These are phyloP conservation scores for Holothuria glaberrima DNA, from an alignment of 35 echinoderm and acorn worm species.

Conservation along the genomic window DNA sequence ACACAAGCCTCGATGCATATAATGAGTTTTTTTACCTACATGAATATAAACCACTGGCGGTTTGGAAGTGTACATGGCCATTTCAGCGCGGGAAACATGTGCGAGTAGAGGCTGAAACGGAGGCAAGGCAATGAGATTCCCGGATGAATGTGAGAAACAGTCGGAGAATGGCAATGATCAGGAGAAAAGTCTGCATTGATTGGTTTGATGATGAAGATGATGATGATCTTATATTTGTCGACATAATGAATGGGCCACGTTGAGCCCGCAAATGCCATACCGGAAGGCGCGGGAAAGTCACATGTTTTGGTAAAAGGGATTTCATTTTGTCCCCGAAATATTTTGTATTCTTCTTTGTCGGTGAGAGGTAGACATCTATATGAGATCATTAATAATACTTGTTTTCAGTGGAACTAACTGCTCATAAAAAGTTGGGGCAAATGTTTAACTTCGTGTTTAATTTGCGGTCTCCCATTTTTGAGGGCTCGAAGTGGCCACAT, in stretches of 20 bases:
- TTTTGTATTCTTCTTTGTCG: background rate
- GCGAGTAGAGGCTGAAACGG: slow-evolving; percentile 95
- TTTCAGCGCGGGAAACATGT: slow-evolving; percentile 98
- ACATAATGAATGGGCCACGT: slow-evolving; percentile 59
- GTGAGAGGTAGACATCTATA: too few species aligned
- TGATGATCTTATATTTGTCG: slow-evolving; percentile 15
- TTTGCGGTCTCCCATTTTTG: slow-evolving; percentile 50
- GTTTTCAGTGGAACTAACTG: too few species aligned
- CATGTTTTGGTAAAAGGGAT: too few species aligned
- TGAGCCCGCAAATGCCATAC: slow-evolving; percentile 43
- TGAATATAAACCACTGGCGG: slow-evolving; percentile 93
- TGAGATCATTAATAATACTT: too few species aligned
- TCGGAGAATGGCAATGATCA: slow-evolving; percentile 18
- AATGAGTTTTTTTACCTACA: slow-evolving; percentile 89
- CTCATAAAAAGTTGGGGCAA: too few species aligned
- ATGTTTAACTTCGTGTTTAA: background rate
- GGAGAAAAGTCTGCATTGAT: slow-evolving; percentile 26
- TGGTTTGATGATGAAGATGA: slow-evolving; percentile 27
- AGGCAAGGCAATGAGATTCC: slow-evolving; percentile 67
- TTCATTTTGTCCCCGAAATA: too few species aligned
- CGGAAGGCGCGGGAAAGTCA: slow-evolving; percentile 25
- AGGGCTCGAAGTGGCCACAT: slow-evolving; percentile 97
- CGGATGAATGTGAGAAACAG: slow-evolving; percentile 38
- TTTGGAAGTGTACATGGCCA: slow-evolving; percentile 99
- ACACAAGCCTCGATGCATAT: slow-evolving; percentile 44